Evolutionary conservation across 1,140 invertebrate species (phyloP).

Genomic region (Drosophila ohnishii): DNA sequence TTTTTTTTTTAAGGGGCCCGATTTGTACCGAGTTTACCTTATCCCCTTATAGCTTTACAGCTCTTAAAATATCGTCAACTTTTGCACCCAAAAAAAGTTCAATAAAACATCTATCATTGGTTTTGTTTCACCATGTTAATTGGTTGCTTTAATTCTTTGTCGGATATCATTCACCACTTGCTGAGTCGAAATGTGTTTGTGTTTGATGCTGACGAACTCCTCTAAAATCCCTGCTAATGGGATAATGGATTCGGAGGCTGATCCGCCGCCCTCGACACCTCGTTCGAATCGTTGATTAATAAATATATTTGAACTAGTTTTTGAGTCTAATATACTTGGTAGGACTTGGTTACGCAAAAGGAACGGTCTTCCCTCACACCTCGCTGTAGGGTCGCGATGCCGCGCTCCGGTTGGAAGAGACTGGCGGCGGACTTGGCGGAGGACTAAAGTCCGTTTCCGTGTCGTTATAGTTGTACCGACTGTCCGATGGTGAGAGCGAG

Average conservation of each 20-base stretch:
- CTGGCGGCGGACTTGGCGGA: slow-evolving; percentile 67
- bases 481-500: slow-evolving; percentile 77
- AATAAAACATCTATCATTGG: slow-evolving; percentile 20
- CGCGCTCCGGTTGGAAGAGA: slow-evolving; percentile 9
- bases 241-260: slow-evolving; percentile 22
- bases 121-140: slow-evolving; percentile 53
- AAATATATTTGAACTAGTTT: slow-evolving; percentile 81
- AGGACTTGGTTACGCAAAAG: slow-evolving; percentile 33
- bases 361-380: slow-evolving; percentile 39
- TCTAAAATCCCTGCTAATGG: slow-evolving; percentile 32
- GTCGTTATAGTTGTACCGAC: slow-evolving; percentile 80
- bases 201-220: slow-evolving; percentile 23
- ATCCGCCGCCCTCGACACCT: slow-evolving; percentile 27
- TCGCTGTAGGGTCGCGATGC: slow-evolving; percentile 63
- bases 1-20: too few species aligned
- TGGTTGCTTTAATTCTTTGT: slow-evolving; percentile 37
- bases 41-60: not conserved
- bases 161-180: slow-evolving; percentile 58
- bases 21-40: too few species aligned
- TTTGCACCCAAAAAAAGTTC: not conserved
- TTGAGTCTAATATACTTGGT: slow-evolving; percentile 69
- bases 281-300: slow-evolving; percentile 68
- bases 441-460: slow-evolving; percentile 83
- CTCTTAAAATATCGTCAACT: not conserved
- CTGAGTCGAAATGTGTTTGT: slow-evolving; percentile 38